Percentiles rank a stretch among this genome's conserved stretches.
These are phyloP conservation scores for Pachypanchax playfairii DNA, from an alignment of 2,113 vertebrate genomes.

Conservation along the genomic window DNA sequence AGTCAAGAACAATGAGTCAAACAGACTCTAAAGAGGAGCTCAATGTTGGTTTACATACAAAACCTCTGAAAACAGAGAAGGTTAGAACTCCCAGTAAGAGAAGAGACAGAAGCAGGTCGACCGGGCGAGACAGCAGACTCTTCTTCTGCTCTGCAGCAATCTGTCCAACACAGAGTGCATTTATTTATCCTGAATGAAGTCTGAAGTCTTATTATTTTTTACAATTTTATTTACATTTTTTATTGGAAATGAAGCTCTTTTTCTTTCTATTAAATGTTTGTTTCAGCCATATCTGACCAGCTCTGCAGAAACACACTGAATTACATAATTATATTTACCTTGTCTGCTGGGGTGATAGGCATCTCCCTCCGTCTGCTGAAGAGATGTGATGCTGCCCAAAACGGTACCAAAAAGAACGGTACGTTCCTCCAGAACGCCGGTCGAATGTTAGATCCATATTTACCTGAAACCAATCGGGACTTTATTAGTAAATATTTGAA, in stretches of 20 bases:
- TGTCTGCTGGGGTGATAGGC: conserved; percentile 68
- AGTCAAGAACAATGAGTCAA: not conserved
- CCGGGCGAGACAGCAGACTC: conserved; percentile 79
- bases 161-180: conserved; percentile 59
- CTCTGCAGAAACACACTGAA: not conserved
- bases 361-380: conserved; percentile 75
- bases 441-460: conserved; percentile 86
- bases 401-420: conserved; percentile 80
- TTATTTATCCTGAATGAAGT: not conserved
- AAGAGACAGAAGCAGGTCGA: conserved; percentile 80
- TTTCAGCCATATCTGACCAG: no score
- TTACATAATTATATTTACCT: conserved; percentile 71
- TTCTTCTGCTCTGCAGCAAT: conserved; percentile 81
- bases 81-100: conserved; percentile 69
- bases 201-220: not conserved
- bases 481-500: not conserved
- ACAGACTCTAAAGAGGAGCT: not conserved
- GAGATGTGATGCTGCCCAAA: conserved; percentile 83
- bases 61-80: conserved; percentile 88
- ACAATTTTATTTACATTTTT: no score
- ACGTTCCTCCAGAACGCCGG: conserved; percentile 84
- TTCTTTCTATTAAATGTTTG: no score
- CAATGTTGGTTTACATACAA: conserved; percentile 79
- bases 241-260: no score
- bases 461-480: conserved; percentile 78